phyloP scores from a whole-genome alignment of 2,797 vertebrate species.

The Sandelia bainsii region DNA sequence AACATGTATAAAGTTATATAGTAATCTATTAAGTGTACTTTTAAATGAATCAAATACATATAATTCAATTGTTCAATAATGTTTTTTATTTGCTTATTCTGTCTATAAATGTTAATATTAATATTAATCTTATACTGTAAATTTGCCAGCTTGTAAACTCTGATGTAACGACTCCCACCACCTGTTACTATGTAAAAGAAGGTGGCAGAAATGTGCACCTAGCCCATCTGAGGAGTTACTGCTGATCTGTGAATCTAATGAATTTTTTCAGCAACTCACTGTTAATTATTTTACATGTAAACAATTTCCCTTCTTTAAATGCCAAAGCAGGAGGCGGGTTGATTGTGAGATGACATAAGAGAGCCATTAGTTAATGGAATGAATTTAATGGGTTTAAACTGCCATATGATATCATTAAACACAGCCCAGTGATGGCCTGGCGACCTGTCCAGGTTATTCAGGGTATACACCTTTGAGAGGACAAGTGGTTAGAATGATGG shows the following conservation, averaged over 20 bases:
- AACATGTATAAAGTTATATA: neutral
- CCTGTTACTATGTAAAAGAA: conserved; percentile 1
- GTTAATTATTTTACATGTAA: neutral
- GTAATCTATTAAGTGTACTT: neutral
- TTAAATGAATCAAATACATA: neutral
- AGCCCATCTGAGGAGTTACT: neutral
- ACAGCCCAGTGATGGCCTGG: no score
- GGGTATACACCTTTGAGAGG: no score
- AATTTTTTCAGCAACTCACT: neutral
- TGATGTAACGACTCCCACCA: no score
- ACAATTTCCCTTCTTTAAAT: neutral
- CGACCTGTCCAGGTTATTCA: no score
- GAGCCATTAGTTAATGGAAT: neutral
- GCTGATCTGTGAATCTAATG: neutral
- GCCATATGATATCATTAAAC: no score
- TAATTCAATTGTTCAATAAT: neutral
- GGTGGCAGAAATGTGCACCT: neutral
- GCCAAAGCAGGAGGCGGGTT: neutral
- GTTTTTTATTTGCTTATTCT: neutral
- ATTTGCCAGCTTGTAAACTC: no score
- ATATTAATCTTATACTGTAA: no score
- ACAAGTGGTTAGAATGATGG: no score
- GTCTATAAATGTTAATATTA: neutral
- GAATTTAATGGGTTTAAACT: neutral
- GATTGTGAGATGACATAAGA: neutral